Percentiles rank a stretch among this genome's conserved stretches.
phyloP scores from a whole-genome alignment of 2,888 invertebrate genomes.

The Eupithecia centaureata region DNA sequence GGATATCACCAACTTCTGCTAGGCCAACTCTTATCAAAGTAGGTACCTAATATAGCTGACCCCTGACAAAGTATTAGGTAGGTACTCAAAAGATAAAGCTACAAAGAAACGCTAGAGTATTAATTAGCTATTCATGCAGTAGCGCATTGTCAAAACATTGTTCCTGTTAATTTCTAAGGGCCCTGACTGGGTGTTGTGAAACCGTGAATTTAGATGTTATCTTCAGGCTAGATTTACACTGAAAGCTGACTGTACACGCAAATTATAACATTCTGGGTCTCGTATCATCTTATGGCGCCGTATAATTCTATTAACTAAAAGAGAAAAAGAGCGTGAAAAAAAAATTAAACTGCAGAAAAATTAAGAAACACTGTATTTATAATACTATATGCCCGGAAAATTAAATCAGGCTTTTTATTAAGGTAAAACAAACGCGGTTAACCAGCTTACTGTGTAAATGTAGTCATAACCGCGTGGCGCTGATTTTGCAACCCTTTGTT shows the following conservation, averaged over 20 bases:
- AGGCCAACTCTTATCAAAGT: too few species aligned
- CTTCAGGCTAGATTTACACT: conserved; percentile 32
- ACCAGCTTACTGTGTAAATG: conserved; percentile 12
- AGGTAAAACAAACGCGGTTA: background rate
- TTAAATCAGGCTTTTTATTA: background rate
- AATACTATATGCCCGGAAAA: too few species aligned
- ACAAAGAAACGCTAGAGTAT: conserved; percentile 1
- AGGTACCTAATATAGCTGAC: background rate
- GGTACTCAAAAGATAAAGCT: background rate
- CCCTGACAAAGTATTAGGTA: background rate
- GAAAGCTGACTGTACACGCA: background rate
- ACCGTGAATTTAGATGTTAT: conserved; percentile 74
- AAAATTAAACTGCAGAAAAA: too few species aligned
- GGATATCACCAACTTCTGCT: too few species aligned
- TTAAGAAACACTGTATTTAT: too few species aligned
- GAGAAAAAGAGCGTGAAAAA: background rate
- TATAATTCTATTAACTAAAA: background rate
- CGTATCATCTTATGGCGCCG: background rate
- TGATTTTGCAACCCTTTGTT: conserved; percentile 67
- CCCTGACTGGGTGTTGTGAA: conserved; percentile 80
- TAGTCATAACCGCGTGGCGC: conserved; percentile 49
- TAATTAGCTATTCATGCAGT: conserved; percentile 17
- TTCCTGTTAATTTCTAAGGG: conserved; percentile 21
- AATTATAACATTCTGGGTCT: background rate
- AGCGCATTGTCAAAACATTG: conserved; percentile 27